Conservation (phyloP, 1,140 invertebrate species). For the Panagrolaimus sp. region DNA sequence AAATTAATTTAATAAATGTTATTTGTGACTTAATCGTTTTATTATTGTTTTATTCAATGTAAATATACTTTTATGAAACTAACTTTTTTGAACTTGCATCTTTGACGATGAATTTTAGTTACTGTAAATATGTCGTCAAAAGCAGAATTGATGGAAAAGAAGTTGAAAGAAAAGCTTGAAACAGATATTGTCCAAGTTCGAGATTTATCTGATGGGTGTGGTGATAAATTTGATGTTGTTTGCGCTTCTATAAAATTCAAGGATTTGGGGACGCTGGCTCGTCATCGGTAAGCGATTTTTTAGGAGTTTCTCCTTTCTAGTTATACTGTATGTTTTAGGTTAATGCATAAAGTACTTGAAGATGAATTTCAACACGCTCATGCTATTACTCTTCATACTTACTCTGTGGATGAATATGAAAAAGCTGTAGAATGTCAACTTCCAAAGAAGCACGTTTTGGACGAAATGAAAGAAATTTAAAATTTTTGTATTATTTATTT, state of each 20-base stretch:
- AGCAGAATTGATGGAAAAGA: background rate
- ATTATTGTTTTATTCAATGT: too few relatives aligned
- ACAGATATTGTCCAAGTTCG: background rate
- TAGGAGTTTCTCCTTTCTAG: too few relatives aligned
- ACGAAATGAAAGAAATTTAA: background rate
- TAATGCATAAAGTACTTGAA: background rate
- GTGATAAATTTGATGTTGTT: conserved; percentile 75
- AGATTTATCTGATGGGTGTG: conserved; percentile 83
- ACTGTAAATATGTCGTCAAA: too few relatives aligned
- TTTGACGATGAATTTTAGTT: too few relatives aligned
- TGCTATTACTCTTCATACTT: background rate
- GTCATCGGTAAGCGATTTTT: background rate
- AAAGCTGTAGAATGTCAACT: conserved; percentile 6
- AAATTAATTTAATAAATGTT: too few relatives aligned
- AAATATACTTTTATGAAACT: too few relatives aligned
- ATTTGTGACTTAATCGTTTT: too few relatives aligned
- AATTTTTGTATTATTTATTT: background rate
- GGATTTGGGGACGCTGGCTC: conserved; percentile 62
- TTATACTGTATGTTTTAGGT: too few relatives aligned
- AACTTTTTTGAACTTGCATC: too few relatives aligned
- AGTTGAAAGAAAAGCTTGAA: conserved; percentile 8
- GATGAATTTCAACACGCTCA: background rate
- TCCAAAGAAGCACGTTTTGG: conserved; percentile 8
- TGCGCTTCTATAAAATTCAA: conserved; percentile 78
- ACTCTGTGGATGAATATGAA: background rate